Conservation (phyloP, 2,113 vertebrate genomes). For the Pandion haliaetus region DNA sequence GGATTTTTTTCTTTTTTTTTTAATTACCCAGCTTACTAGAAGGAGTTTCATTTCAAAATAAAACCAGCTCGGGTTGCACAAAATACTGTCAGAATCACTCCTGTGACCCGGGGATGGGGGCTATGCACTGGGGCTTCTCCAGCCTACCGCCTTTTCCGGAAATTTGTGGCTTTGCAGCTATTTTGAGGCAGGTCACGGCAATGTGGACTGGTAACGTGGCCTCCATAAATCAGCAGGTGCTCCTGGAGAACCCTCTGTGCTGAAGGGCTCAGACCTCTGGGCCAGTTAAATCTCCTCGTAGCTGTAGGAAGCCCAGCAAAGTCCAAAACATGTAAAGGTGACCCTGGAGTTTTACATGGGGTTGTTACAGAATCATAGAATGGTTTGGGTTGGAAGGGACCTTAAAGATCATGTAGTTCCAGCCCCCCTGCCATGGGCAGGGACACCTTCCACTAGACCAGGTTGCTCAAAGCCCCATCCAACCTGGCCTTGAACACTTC, state of each 20-base stretch:
- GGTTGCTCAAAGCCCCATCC: no score
- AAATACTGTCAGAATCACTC: neutral
- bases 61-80: neutral
- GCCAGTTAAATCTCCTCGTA: neutral
- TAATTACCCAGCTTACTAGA: neutral
- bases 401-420: no score
- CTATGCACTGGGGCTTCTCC: fast-evolving
- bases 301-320: fast-evolving
- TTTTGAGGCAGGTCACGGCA: neutral
- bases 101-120: neutral
- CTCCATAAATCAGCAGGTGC: neutral
- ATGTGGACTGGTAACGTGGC: fast-evolving
- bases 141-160: fast-evolving
- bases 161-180: neutral
- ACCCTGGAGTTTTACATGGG: neutral
- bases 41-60: neutral
- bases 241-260: neutral
- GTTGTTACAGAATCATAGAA: no score
- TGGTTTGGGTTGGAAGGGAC: no score
- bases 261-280: neutral
- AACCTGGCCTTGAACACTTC: no score
- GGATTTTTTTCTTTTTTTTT: no score
- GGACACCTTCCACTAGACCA: no score
- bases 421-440: no score
- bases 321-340: neutral